Evolutionary conservation across 2,888 invertebrate species (phyloP), one percentile per base, ranked within the genome.

Genomic region (Drosophila prolongata): DNA sequence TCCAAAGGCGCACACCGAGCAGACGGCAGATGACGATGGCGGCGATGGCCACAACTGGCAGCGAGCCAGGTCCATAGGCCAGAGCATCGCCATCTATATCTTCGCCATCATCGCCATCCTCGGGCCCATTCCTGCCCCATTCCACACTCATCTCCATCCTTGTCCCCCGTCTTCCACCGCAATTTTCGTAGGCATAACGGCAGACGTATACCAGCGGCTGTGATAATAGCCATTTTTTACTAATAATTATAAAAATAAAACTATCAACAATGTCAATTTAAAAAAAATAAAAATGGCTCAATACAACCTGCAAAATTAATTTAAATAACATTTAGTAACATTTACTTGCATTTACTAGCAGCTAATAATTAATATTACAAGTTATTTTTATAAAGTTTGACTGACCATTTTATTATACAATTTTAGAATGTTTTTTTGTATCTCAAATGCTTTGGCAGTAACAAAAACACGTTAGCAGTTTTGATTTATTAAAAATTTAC

Each of bases 1-100:
- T 80, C 80, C 80, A 83, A 88, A 86, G 86, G 42, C 42, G 80
- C 74, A 67, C 50, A 53, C 49, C 38, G 43, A 58, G 52, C 52
- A 30, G 56, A 61, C 38, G 57, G 46, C 19, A 19, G 44, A 34
- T 19, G 43, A 43, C 43, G 43, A 43, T 43, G 43, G 16, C 43
- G 16, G 40, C 47, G 62, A 64, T 50, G 65, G 65, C 57, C 54
- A 60, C 74, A 53, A 71, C 56, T 56, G 49, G 46, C 47, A 35
- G 53, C 49, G 57, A 42, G 54, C 54, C 50, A 65, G 53, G 38
- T 37, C 38, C 70, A 46, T 47, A 52, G 64, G 57, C 74, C 71
- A 47, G 59, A 66, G 43, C 66, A 50, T 55, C 44, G 53, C 67
- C 65, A 53, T 66, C 64, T 44, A 42, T 43, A 50, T 43, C 43